phyloP scores from a whole-genome alignment of 2,888 invertebrate species.

The Amphipoea lucens region DNA sequence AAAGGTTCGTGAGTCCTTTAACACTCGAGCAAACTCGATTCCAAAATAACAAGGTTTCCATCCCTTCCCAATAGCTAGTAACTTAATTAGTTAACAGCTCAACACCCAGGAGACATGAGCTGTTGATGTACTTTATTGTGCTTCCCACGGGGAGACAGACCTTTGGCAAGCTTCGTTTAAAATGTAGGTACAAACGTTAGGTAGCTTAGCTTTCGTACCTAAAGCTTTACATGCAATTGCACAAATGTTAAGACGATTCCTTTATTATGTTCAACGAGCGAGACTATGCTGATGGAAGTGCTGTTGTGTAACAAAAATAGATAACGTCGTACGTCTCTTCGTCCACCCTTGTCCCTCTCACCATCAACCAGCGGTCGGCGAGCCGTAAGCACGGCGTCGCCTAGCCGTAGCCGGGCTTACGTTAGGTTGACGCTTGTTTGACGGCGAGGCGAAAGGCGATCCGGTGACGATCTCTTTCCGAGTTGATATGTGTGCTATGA shows the following conservation, averaged over 20 bases:
- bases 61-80: not conserved
- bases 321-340: not conserved
- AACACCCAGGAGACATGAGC: not conserved
- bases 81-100: slow-evolving; percentile 43
- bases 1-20: not conserved
- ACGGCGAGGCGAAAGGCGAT: no score
- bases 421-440: no score
- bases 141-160: not conserved
- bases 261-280: not conserved
- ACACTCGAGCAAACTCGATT: not conserved
- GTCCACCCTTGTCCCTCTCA: no score
- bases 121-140: slow-evolving; percentile 5
- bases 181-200: not conserved
- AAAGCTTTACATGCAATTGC: not conserved
- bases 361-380: no score
- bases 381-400: no score
- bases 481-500: no score
- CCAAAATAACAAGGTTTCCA: slow-evolving; percentile 3
- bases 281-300: not conserved
- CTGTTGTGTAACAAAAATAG: not conserved
- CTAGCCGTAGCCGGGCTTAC: no score
- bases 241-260: not conserved
- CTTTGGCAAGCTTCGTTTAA: slow-evolving; percentile 3
- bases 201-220: not conserved
- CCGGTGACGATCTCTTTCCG: no score